phyloP scores from a whole-genome alignment of 2,888 invertebrate genomes.

The Suillia variegata region DNA sequence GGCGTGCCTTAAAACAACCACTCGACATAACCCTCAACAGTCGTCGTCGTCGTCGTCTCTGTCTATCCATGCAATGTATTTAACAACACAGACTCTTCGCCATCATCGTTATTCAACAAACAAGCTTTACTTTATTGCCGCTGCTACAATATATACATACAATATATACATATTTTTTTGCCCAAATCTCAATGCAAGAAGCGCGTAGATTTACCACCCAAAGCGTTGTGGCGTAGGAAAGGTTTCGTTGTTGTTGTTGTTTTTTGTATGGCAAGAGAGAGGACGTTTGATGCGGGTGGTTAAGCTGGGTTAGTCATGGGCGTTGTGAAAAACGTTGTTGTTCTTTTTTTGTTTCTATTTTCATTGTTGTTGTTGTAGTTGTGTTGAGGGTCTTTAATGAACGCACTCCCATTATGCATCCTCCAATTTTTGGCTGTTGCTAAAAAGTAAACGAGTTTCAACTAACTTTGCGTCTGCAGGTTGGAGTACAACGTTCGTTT shows the following conservation, averaged over 20 bases:
- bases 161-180: constrained; percentile 6
- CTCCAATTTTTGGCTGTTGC: neutral
- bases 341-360: constrained; percentile 13
- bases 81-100: neutral
- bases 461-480: constrained; percentile 4
- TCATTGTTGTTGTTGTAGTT: neutral
- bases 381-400: constrained; percentile 11
- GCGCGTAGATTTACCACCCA: neutral
- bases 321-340: neutral
- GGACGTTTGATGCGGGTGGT: constrained; percentile 4
- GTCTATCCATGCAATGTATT: neutral
- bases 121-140: constrained; percentile 13
- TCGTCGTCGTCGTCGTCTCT: neutral
- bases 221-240: neutral
- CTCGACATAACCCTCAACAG: too few species aligned
- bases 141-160: too few species aligned
- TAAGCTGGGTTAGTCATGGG: constrained; percentile 14
- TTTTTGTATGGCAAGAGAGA: neutral
- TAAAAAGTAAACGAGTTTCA: neutral
- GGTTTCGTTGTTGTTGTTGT: too few species aligned
- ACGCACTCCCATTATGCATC: neutral
- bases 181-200: neutral
- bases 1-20: too few species aligned
- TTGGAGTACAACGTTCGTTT: constrained; percentile 8
- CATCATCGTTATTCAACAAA: constrained; percentile 1